Base-by-base conservation (phyloP, 2,797 vertebrate genomes). In the Gadopsis marmoratus region DNA sequence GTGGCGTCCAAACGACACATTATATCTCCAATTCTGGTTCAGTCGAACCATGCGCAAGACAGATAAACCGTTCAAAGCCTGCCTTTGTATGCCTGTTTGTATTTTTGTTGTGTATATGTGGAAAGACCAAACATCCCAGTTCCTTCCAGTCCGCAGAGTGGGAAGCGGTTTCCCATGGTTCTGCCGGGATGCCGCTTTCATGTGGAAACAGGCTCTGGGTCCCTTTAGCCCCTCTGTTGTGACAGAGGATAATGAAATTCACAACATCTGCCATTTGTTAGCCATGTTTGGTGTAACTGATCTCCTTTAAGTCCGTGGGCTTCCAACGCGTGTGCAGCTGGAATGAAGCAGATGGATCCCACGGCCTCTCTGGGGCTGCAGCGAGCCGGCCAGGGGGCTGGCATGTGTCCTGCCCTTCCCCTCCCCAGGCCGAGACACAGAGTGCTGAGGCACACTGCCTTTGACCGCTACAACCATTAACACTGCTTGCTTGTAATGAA, bases 181-280 rank as follows among this genome's bases (percentile, higher is more conserved):
- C 89, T 84, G 73, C 77, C 51, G 59, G 90, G 90, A 89, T 67
- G 86, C 53, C 1, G 76, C 91, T 93, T 94, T 94, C 87, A 93
- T 93, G 94, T 95, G 89, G 84, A 92, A 90, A 88, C 78, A 71
- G 80, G 90, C 87, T 90, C 84, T 55, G 77, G 87, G 87, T 92
- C 89, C 88, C 85, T 82, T 89, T 81, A 80, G 88, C 87, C 87
- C 76, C 69, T 84, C 85, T 92, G 92, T 93, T 93, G 89, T 91
- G 92, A 93, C 91, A 89, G 84, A 85, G 81, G 86, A 90, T 92
- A 92, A 94, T 93, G 90, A 88, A 94, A 91, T 94, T 93, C 89
- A 89, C 82, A 88, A 93, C 93, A 95, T 94, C 91, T 94, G 95
- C 87, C 89, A 91, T 94, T 94, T 92, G 91, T 94, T 95, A 93